These are phyloP conservation scores for Armadillidium nasatum DNA, from an alignment of 1,140 invertebrate species.

Conservation along the genomic window DNA sequence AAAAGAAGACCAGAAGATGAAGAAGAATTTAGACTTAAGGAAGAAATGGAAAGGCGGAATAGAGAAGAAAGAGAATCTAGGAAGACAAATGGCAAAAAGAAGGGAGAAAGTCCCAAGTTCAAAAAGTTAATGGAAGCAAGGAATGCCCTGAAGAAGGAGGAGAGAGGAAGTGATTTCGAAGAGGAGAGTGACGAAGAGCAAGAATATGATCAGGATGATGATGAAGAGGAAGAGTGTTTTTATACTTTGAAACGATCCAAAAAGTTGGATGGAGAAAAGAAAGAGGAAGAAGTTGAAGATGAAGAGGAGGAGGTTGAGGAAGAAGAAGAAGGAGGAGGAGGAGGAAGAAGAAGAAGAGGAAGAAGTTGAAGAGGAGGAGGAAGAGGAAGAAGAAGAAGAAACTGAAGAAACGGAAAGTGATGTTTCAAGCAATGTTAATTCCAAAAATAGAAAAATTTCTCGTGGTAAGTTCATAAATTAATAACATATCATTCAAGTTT, in stretches of 20 bases:
- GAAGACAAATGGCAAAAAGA: slow-evolving; percentile 1
- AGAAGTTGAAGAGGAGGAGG: slow-evolving; percentile 43
- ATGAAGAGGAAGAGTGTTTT: slow-evolving; percentile 38
- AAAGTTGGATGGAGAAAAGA: slow-evolving; percentile 17
- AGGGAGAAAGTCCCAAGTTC: slow-evolving; percentile 37
- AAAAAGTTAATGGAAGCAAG: slow-evolving; percentile 40
- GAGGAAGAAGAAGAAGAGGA: slow-evolving; percentile 48
- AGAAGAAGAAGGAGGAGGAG: slow-evolving; percentile 42
- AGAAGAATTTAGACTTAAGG: slow-evolving; percentile 26
- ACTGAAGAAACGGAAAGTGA: slow-evolving; percentile 47
- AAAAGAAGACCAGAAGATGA: slow-evolving; percentile 37
- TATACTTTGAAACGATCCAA: slow-evolving; percentile 29
- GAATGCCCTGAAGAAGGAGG: slow-evolving; percentile 24
- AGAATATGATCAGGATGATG: slow-evolving; percentile 33
- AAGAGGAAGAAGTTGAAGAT: slow-evolving; percentile 29
- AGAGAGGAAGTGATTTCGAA: slow-evolving; percentile 34
- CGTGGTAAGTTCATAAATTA: slow-evolving; percentile 27
- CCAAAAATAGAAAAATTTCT: slow-evolving; percentile 35
- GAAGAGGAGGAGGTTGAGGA: slow-evolving; percentile 40
- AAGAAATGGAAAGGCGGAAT: slow-evolving; percentile 1
- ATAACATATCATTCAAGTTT: too few species aligned
- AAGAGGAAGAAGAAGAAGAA: slow-evolving; percentile 43
- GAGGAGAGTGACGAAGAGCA: slow-evolving; percentile 36
- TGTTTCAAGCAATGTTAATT: slow-evolving; percentile 46
- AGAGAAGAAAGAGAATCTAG: neutral